Evolutionary conservation across 2,113 vertebrate genomes (phyloP).

Genomic region (Orcinus orca): DNA sequence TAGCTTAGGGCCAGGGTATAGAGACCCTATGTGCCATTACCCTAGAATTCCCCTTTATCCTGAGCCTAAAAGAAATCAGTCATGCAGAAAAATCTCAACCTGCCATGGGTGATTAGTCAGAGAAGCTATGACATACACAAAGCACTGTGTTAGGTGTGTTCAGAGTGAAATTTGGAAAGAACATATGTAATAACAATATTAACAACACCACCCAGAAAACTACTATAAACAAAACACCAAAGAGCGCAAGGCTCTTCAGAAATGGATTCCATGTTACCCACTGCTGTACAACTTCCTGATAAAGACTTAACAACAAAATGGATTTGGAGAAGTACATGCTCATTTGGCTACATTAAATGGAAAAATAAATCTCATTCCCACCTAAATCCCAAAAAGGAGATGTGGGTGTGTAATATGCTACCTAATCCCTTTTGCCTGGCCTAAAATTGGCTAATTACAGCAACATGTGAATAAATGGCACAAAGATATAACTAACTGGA

Average conservation of each 20-base stretch:
- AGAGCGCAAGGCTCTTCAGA: not conserved
- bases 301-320: slow-evolving; percentile 40
- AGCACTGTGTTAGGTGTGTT: not conserved
- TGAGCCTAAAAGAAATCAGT: not conserved
- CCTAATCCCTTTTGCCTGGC: slow-evolving; percentile 1
- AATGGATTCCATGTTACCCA: not conserved
- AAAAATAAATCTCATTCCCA: slow-evolving; percentile 62
- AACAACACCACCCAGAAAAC: not conserved
- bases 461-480: slow-evolving; percentile 45
- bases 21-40: not conserved
- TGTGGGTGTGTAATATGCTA: slow-evolving; percentile 24
- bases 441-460: slow-evolving; percentile 51
- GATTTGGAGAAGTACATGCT: slow-evolving; percentile 37
- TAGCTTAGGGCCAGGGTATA: not conserved
- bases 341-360: slow-evolving; percentile 40
- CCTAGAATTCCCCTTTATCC: not conserved
- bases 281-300: slow-evolving; percentile 26
- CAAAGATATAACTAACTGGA: slow-evolving; percentile 3
- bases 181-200: not conserved
- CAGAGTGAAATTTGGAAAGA: not conserved
- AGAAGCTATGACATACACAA: not conserved
- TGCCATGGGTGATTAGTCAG: not conserved
- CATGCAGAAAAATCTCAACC: slow-evolving; percentile 34
- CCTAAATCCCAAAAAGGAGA: slow-evolving; percentile 51
- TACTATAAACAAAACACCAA: slow-evolving; percentile 5